Conservation (phyloP, 2,797 vertebrate species). For the Lepidocolaptes lacrymiger region DNA sequence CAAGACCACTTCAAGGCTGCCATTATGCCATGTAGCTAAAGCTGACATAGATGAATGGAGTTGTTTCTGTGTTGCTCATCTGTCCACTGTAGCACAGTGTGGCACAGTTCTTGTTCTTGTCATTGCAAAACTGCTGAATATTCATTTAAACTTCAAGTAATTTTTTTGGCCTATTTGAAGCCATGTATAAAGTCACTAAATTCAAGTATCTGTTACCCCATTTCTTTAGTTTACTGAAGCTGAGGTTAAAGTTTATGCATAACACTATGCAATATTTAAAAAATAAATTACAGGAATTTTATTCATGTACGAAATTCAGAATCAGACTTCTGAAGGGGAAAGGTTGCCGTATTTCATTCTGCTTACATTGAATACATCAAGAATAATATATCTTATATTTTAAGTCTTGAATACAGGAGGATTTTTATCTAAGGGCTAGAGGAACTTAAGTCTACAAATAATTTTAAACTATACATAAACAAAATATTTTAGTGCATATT, state of each 20-base stretch:
- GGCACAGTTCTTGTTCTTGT: not conserved
- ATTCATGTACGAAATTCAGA: not conserved
- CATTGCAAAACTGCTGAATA: conserved; percentile 11
- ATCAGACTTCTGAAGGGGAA: not conserved
- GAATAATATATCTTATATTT: not conserved
- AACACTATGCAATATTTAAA: not conserved
- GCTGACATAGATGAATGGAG: conserved; percentile 5
- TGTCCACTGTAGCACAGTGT: not conserved
- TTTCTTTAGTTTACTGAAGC: not conserved
- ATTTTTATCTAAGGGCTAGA: not conserved
- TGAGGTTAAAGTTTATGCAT: not conserved
- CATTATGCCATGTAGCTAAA: not conserved
- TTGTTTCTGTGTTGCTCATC: conserved; percentile 35
- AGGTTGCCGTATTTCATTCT: not conserved
- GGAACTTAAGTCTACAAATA: not conserved
- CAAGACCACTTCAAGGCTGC: conserved; percentile 11
- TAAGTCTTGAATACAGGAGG: not conserved
- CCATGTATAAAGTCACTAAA: not conserved
- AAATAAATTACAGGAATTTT: not conserved
- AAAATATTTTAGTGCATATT: not conserved
- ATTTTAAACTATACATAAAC: not conserved
- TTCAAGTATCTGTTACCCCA: not conserved
- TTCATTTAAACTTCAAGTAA: not conserved
- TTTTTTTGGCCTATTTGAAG: not conserved
- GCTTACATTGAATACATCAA: not conserved